phyloP scores from a whole-genome alignment of 1,140 invertebrate genomes.

The Phortica variegata region DNA sequence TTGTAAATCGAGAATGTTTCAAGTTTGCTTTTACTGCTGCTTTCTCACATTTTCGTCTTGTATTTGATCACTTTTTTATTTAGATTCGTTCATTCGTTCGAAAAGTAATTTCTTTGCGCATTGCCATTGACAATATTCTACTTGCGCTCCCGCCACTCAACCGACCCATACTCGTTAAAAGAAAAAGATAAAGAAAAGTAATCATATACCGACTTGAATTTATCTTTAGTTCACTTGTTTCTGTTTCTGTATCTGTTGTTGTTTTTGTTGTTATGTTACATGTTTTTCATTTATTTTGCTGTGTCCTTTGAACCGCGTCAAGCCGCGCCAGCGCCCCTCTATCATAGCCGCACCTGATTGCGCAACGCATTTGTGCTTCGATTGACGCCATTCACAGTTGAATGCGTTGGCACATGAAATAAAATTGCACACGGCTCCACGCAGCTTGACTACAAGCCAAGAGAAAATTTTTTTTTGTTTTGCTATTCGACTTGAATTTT shows the following conservation, averaged over 20 bases:
- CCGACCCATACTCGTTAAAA: conserved; percentile 15
- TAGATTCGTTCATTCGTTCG: conserved; percentile 50
- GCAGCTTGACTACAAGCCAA: too few species aligned
- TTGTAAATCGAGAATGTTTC: not conserved
- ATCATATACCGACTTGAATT: conserved; percentile 31
- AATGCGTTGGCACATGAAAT: too few species aligned
- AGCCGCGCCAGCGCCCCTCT: too few species aligned
- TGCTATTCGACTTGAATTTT: not conserved
- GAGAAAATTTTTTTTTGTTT: too few species aligned
- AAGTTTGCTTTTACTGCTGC: not conserved
- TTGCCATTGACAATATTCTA: conserved; percentile 20
- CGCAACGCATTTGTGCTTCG: too few species aligned
- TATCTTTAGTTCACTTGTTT: too few species aligned
- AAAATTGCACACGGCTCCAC: too few species aligned
- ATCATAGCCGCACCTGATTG: too few species aligned
- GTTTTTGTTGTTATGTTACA: not conserved
- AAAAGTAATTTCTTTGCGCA: conserved; percentile 50
- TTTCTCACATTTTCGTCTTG: not conserved
- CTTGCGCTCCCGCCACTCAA: conserved; percentile 39
- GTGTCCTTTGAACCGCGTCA: not conserved
- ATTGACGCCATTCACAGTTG: too few species aligned
- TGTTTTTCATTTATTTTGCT: conserved; percentile 20
- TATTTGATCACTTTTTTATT: conserved; percentile 54
- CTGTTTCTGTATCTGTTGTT: not conserved
- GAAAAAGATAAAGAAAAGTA: conserved; percentile 28